Conservation (phyloP, 2,888 invertebrate genomes). For the Lasioglossum morio region DNA sequence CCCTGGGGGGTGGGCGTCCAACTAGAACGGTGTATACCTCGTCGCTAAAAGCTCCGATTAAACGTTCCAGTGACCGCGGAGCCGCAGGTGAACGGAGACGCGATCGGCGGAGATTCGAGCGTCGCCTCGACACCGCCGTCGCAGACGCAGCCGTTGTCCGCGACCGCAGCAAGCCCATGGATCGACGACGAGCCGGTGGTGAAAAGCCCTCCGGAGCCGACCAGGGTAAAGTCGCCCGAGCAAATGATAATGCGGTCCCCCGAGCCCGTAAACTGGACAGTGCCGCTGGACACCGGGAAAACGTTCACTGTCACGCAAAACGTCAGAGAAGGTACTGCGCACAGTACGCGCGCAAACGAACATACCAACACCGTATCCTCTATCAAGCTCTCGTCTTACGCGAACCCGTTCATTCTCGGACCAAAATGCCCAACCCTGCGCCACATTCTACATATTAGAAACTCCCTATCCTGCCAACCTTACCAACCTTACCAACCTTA, state of each 20-base stretch:
- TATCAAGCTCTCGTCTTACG: not conserved
- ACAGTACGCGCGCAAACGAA: constrained; percentile 35
- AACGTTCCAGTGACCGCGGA: constrained; percentile 83
- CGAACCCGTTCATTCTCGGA: too few species aligned
- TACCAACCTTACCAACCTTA: too few species aligned
- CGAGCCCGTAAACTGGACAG: constrained; percentile 98
- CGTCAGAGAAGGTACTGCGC: constrained; percentile 92
- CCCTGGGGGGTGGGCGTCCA: constrained; percentile 41
- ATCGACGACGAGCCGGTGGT: constrained; percentile 90
- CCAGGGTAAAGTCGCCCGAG: constrained; percentile 96
- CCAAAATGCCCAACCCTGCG: too few species aligned
- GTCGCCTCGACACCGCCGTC: constrained; percentile 85
- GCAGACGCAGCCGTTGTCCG: constrained; percentile 85
- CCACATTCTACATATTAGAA: too few species aligned
- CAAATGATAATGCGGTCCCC: constrained; percentile 96
- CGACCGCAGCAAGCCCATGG: constrained; percentile 86
- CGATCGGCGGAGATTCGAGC: constrained; percentile 78
- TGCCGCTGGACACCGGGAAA: constrained; percentile 96
- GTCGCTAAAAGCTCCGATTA: constrained; percentile 74
- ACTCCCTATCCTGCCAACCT: too few species aligned
- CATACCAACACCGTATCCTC: not conserved
- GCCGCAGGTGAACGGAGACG: constrained; percentile 81
- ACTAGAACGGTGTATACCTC: constrained; percentile 48
- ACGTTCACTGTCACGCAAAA: constrained; percentile 97
- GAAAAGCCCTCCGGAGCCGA: constrained; percentile 97